Percentiles rank a stretch among this genome's conserved stretches.
Conservation (phyloP, 1,140 invertebrate species). For the Lucilia cuprina region DNA sequence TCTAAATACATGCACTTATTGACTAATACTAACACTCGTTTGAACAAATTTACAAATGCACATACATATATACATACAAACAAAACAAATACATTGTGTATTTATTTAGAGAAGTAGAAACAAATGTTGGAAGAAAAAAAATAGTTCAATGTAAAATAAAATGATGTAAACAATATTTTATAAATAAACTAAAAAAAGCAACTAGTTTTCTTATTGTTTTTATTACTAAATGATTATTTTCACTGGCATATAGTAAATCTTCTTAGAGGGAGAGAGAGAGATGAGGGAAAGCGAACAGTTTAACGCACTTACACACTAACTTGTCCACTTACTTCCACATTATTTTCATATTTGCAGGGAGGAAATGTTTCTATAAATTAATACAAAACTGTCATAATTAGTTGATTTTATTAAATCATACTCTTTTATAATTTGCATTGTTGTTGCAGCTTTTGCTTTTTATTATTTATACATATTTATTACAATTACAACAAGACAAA, state of each 20-base stretch:
- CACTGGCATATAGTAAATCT: too few relatives aligned
- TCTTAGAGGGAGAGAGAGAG: neutral
- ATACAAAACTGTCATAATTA: neutral
- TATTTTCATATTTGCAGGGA: too few relatives aligned
- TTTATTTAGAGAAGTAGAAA: neutral
- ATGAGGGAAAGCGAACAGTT: neutral
- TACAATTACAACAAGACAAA: neutral
- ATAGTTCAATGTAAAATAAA: constrained; percentile 3
- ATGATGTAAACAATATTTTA: neutral
- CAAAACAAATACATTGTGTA: neutral
- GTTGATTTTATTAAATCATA: constrained; percentile 2
- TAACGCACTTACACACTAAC: neutral
- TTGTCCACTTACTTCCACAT: too few relatives aligned
- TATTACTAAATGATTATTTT: too few relatives aligned
- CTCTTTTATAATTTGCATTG: neutral
- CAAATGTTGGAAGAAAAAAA: neutral
- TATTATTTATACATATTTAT: neutral
- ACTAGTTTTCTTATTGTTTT: neutral
- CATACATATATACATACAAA: too few relatives aligned
- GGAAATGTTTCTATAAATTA: neutral
- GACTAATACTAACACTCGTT: too few relatives aligned
- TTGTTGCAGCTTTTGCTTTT: neutral
- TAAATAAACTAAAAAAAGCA: neutral
- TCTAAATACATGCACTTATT: neutral
- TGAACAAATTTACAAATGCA: too few relatives aligned